Evolutionary conservation across 2,888 invertebrate species (phyloP).

Genomic region (Ennomos quercinarius): DNA sequence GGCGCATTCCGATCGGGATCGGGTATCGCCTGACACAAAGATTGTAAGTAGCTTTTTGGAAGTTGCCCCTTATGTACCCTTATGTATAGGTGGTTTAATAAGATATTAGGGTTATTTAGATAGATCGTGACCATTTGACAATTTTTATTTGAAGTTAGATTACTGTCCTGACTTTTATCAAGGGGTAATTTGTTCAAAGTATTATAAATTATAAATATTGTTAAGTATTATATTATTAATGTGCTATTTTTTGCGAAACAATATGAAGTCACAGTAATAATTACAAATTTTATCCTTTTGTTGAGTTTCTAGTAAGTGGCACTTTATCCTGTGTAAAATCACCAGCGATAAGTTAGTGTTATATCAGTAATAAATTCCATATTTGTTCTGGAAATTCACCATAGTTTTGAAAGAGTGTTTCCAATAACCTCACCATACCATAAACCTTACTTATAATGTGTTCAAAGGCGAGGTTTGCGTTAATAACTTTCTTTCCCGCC

Average conservation of each 20-base stretch:
- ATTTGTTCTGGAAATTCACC: no score
- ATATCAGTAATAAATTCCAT: no score
- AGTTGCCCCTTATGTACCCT: conserved; percentile 29
- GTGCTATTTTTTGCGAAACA: neutral
- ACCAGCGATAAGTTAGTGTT: no score
- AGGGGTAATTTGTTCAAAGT: no score
- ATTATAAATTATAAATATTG: no score
- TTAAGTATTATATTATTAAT: no score
- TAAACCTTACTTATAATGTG: conserved; percentile 55
- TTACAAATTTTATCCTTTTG: no score
- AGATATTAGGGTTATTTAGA: conserved; percentile 25
- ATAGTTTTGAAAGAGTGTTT: conserved; percentile 1
- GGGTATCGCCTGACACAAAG: conserved; percentile 55
- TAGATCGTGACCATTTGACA: no score
- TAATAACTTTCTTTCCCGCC: conserved; percentile 64
- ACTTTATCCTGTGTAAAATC: no score
- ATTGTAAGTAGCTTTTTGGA: conserved; percentile 48
- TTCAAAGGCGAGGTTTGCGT: conserved; percentile 59
- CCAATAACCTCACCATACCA: conserved; percentile 41
- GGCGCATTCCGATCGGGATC: conserved; percentile 73
- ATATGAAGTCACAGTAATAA: neutral
- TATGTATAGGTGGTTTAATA: conserved; percentile 26
- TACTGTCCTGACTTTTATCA: no score
- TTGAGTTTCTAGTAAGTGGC: no score
- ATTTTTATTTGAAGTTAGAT: no score